A percentile compares a stretch with the other conserved stretches of the same genome.
Evolutionary conservation across 1,140 invertebrate genomes (phyloP).

Genomic region (Drosophila triauraria): DNA sequence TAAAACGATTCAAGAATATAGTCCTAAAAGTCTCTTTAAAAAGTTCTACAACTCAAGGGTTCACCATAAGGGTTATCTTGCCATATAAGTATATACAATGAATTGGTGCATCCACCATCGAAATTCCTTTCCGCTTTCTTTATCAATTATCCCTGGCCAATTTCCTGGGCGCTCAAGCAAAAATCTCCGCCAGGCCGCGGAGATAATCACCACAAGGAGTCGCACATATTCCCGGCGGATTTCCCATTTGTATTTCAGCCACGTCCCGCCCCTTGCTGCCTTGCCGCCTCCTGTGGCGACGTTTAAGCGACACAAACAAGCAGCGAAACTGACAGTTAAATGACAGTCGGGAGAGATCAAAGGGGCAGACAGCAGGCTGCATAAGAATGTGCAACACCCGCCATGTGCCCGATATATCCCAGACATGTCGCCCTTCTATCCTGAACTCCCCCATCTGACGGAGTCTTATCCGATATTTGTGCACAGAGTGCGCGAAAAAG

Average conservation of each 20-base stretch:
- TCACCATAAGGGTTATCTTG: too few species aligned
- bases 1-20: too few species aligned
- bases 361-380: slow-evolving; percentile 46
- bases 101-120: neutral
- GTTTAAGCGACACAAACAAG: slow-evolving; percentile 69
- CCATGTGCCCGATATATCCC: slow-evolving; percentile 1
- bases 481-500: slow-evolving; percentile 11
- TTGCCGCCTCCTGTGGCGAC: slow-evolving; percentile 48
- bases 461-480: slow-evolving; percentile 48
- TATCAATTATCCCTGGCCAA: slow-evolving; percentile 39
- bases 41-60: neutral
- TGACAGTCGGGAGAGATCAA: slow-evolving; percentile 57
- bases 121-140: slow-evolving; percentile 5
- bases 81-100: neutral
- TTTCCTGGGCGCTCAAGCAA: neutral
- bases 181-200: slow-evolving; percentile 11
- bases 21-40: too few species aligned
- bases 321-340: slow-evolving; percentile 72
- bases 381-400: slow-evolving; percentile 48
- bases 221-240: slow-evolving; percentile 19
- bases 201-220: slow-evolving; percentile 41
- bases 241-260: slow-evolving; percentile 33
- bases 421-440: neutral
- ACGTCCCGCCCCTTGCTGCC: slow-evolving; percentile 9
- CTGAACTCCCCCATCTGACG: slow-evolving; percentile 2